Evolutionary conservation across 1,140 invertebrate genomes (phyloP), one percentile per base, ranked within the genome.

Genomic region (Heliconius nattereri): DNA sequence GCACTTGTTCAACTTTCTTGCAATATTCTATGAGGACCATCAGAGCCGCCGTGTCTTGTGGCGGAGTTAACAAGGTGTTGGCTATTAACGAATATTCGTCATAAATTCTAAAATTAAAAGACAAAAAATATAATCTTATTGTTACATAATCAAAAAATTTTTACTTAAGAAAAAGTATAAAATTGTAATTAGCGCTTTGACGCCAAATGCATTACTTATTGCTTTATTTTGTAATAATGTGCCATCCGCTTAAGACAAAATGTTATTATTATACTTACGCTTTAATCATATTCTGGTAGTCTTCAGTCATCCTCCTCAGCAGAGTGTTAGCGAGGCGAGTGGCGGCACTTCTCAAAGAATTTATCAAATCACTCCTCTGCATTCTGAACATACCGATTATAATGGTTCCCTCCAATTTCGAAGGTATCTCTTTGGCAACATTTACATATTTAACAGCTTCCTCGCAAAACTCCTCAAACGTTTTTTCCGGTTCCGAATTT

Each of bases 341-440:
- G 0, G 98, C 97, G 57, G 96, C 92, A 32, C 95, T 94, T 2
- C 96, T 95, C 71, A 99, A 94, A 7, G 96, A 95, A 19, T 95
- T 94, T 35, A 99, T 97, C n/a, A 99, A 94, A 78, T 97, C 96
- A 66, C 96, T 96, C 78, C 98, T 96, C 89, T 98, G 96, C 83
- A 99, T 96, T 85, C 98, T 97, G 91, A 98, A 99, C 90, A 98
- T 96, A 32, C 98, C 98, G 78, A 98, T 96, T 26, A 96, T 96
- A 40, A 97, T 95, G 1, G 96, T 96, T 57, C 96, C 95, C 86
- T 96, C 95, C 26, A 97, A 95, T 74, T 96, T 95, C 3, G 95
- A 93, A 11, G 96, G 96, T 78, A 98, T 96, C 78, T 96, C 95
- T 78, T 95, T 94, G 13, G 96, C 95, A 35, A 98, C 91, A 49